phyloP scores from a whole-genome alignment of 2,113 vertebrate genomes.

The Zosterops japonicus region DNA sequence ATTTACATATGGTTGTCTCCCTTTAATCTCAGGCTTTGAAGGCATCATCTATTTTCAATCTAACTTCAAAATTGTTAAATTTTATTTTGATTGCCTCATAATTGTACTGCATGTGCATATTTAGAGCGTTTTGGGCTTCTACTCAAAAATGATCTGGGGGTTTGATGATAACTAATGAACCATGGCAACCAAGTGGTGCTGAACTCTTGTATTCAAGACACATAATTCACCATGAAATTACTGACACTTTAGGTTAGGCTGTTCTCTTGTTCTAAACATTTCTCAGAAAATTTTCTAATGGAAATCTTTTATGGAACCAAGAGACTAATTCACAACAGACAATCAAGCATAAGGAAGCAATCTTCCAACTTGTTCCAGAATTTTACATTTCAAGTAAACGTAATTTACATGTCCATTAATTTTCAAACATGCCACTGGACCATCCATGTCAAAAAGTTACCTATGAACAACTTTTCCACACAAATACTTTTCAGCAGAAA shows the following conservation, averaged over 20 bases:
- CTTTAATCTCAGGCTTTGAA: constrained; percentile 72
- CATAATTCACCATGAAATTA: constrained; percentile 70
- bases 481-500: background rate
- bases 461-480: background rate
- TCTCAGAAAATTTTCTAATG: constrained; percentile 45
- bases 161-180: constrained; percentile 72
- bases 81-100: constrained; percentile 74
- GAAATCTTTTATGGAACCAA: constrained; percentile 24
- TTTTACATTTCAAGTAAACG: background rate
- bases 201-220: constrained; percentile 59
- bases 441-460: background rate
- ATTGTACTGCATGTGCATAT: constrained; percentile 55
- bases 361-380: background rate
- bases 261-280: constrained; percentile 38
- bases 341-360: background rate
- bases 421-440: background rate
- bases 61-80: constrained; percentile 70
- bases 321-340: background rate
- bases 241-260: constrained; percentile 26
- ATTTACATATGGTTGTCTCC: constrained; percentile 69
- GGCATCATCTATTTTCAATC: constrained; percentile 73
- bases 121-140: constrained; percentile 54
- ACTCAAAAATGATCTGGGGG: constrained; percentile 41
- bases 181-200: constrained; percentile 57
- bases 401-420: background rate